Evolutionary conservation across 2,113 vertebrate genomes (phyloP).

Genomic region (Platichthys stellatus): DNA sequence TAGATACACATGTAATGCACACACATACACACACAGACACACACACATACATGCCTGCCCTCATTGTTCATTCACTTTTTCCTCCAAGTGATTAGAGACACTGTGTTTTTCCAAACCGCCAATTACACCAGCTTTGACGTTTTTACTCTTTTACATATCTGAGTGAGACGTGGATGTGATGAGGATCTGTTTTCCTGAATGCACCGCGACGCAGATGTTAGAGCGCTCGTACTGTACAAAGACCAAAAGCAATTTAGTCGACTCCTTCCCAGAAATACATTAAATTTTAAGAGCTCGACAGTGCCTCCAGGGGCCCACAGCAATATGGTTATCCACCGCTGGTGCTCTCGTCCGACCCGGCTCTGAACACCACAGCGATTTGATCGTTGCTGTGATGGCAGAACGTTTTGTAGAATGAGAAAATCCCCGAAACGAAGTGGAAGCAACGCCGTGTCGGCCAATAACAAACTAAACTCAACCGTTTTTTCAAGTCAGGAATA

Average conservation of each 20-base stretch:
- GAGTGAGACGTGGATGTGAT: background rate
- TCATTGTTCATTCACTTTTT: slow-evolving; percentile 34
- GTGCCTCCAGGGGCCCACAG: slow-evolving; percentile 7
- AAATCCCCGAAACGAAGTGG: too few relatives aligned
- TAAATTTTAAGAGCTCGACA: slow-evolving; percentile 21
- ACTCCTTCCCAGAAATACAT: slow-evolving; percentile 26
- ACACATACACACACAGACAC: too few relatives aligned
- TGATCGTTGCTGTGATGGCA: slow-evolving; percentile 16
- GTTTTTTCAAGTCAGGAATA: background rate
- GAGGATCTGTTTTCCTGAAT: slow-evolving; percentile 23
- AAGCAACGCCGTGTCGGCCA: too few relatives aligned
- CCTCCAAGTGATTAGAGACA: background rate
- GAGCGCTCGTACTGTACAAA: slow-evolving; percentile 4
- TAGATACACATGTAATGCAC: slow-evolving; percentile 43
- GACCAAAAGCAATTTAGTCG: slow-evolving; percentile 33
- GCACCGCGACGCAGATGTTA: slow-evolving; percentile 11
- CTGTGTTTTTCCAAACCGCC: background rate
- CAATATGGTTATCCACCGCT: slow-evolving; percentile 20
- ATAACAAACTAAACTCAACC: background rate
- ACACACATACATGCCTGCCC: slow-evolving; percentile 6
- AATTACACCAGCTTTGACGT: background rate
- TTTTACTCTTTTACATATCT: background rate
- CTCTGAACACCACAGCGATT: slow-evolving; percentile 4
- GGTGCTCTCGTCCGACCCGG: background rate
- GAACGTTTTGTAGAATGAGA: background rate